Evolutionary conservation across 2,113 vertebrate species (phyloP), one percentile per base, ranked within the genome.

Genomic region (Elaphurus davidianus): DNA sequence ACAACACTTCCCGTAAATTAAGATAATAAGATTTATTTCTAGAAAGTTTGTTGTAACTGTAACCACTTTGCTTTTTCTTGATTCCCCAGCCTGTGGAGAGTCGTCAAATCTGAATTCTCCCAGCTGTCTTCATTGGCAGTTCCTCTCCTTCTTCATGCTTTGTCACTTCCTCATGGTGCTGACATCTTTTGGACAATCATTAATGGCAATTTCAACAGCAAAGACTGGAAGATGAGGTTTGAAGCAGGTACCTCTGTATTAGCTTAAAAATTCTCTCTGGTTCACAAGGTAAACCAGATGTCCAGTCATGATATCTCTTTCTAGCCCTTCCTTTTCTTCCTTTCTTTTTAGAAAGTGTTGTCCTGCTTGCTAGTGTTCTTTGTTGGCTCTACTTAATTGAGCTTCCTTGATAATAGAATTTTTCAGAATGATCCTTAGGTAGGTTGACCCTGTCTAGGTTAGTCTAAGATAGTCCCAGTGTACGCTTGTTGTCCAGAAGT

Each of bases 161-260:
- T 99, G 87, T 99, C 99, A 0, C 99, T 99, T 98, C 99, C 99
- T 76, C 99, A 99, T 0, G 99, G 99, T 57, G 99, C 99, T 50
- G 99, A 99, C 98, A 99, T 99, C 98, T 99, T 99, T 98, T 99
- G 99, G 99, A 99, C 99, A 97, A 99, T 99, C 97, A 99, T 99
- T 98, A 99, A 99, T 91, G 99, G 99, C 98, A 99, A 99, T 98
- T 99, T 99, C 98, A 99, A 99, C 99, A 99, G 99, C 99, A 99
- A 99, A 98, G 99, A 99, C 98, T 99, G 99, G 99, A 99, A 99
- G 99, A 99, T 99, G 95, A 99, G 99, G 88, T 99, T 99, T 98
- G 99, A 99, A 99, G 99, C 99, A 99, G 99, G 99, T 99, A 98
- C 93, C 98, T 97, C 47, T 96, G 43, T 64, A 28, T 92, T 96